Percentiles rank a stretch among this genome's conserved stretches.
phyloP scores from a whole-genome alignment of 2,113 vertebrate genomes.

The Rutilus rutilus region DNA sequence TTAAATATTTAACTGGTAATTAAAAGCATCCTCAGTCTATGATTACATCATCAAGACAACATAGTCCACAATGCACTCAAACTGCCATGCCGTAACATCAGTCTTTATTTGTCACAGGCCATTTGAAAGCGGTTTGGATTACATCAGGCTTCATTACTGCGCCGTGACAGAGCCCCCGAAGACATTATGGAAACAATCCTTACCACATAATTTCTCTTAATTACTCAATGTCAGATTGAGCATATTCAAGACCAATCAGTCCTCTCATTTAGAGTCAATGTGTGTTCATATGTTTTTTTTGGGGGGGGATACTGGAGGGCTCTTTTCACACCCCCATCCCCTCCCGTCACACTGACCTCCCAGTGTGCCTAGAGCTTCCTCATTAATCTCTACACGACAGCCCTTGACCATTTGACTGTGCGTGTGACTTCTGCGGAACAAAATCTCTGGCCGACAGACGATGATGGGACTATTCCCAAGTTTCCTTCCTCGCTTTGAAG shows the following conservation, averaged over 20 bases:
- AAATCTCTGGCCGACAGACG: slow-evolving; percentile 49
- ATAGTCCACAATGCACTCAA: slow-evolving; percentile 20
- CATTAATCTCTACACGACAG: slow-evolving; percentile 66
- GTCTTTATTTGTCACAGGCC: slow-evolving; percentile 54
- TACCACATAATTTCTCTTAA: slow-evolving; percentile 55
- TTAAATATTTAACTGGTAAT: slow-evolving; percentile 29
- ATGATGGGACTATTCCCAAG: slow-evolving; percentile 58
- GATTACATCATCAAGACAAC: slow-evolving; percentile 21
- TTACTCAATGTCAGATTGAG: slow-evolving; percentile 55
- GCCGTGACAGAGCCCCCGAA: slow-evolving; percentile 35
- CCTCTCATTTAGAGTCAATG: slow-evolving; percentile 39
- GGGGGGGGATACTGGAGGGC: slow-evolving; percentile 30
- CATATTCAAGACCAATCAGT: slow-evolving; percentile 39
- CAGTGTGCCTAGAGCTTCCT: slow-evolving; percentile 57
- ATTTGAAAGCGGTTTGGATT: slow-evolving; percentile 52
- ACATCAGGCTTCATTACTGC: slow-evolving; percentile 48
- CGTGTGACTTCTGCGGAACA: slow-evolving; percentile 56
- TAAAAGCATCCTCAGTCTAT: slow-evolving; percentile 20
- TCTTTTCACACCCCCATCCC: background rate
- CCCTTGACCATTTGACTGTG: slow-evolving; percentile 59
- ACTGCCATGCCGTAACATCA: slow-evolving; percentile 31
- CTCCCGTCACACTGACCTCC: slow-evolving; percentile 41
- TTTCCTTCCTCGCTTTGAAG: slow-evolving; percentile 53
- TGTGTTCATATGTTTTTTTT: slow-evolving; percentile 20
- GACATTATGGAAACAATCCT: slow-evolving; percentile 52